Percentiles rank a stretch among this genome's conserved stretches.
Evolutionary conservation across 2,113 vertebrate genomes (phyloP).

Genomic region (Chaenogobius annularis): DNA sequence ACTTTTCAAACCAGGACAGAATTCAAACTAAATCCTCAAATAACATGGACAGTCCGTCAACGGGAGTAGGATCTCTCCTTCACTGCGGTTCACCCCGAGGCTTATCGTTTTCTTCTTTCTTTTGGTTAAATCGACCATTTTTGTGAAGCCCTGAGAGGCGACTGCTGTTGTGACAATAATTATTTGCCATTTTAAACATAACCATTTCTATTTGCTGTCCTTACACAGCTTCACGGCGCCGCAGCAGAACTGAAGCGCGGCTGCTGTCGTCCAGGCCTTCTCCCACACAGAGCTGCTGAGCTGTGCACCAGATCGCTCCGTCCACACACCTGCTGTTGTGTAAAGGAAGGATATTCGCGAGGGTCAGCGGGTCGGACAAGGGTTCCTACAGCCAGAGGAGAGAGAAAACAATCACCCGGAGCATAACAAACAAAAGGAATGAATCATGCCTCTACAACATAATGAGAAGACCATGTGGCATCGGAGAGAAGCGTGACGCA

Average conservation of each 20-base stretch:
- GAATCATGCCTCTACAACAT: slow-evolving; percentile 46
- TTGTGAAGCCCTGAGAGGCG: too few species aligned
- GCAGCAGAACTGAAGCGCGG: not conserved
- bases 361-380: not conserved
- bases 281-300: not conserved
- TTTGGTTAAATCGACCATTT: too few species aligned
- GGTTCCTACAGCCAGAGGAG: slow-evolving; percentile 30
- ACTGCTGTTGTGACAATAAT: too few species aligned
- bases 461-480: slow-evolving; percentile 28
- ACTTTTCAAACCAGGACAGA: too few species aligned
- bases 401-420: slow-evolving; percentile 2
- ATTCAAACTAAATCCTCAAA: too few species aligned
- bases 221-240: not conserved
- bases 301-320: not conserved
- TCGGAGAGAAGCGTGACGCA: slow-evolving; percentile 34
- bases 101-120: too few species aligned
- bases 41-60: too few species aligned
- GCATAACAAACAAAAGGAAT: slow-evolving; percentile 36
- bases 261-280: not conserved
- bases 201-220: not conserved
- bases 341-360: slow-evolving; percentile 15
- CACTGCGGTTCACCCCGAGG: too few species aligned
- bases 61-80: too few species aligned
- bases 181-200: not conserved
- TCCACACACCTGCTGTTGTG: slow-evolving; percentile 30